A percentile compares a stretch with the other conserved stretches of the same genome.
These are phyloP conservation scores for Mesocentrotus franciscanus DNA, from an alignment of 53 echinoderm and acorn worm genomes.

Conservation along the genomic window DNA sequence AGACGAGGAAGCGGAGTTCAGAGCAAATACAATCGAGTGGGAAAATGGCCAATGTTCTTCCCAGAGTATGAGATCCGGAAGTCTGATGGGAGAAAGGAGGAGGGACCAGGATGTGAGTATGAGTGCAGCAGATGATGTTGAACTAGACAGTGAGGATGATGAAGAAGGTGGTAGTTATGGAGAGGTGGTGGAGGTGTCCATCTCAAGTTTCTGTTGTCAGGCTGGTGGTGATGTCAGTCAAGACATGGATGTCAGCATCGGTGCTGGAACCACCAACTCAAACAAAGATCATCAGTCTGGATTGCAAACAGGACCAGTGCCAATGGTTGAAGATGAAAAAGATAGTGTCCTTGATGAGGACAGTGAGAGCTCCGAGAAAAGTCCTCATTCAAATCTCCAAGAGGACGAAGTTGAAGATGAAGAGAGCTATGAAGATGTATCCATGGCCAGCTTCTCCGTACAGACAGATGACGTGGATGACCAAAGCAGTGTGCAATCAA, in stretches of 20 bases:
- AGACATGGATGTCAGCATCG: constrained; percentile 24
- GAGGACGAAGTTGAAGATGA: constrained; percentile 19
- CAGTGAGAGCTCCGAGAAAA: not conserved
- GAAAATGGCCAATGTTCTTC: constrained; percentile 16
- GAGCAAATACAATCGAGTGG: constrained; percentile 40
- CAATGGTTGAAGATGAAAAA: not conserved
- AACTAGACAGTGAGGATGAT: constrained; percentile 48
- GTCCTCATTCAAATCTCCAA: not conserved
- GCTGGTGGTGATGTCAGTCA: constrained; percentile 38
- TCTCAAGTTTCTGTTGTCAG: constrained; percentile 61
- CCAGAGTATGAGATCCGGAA: not conserved
- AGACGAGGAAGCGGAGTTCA: not conserved
- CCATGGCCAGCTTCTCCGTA: constrained; percentile 66
- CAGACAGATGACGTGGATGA: constrained; percentile 34
- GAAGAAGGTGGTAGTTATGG: constrained; percentile 51
- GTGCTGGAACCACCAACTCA: not conserved
- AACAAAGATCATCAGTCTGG: not conserved
- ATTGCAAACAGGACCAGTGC: not conserved
- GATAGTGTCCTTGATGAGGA: constrained; percentile 5
- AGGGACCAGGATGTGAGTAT: constrained; percentile 9
- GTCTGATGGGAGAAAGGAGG: not conserved
- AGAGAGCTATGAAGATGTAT: constrained; percentile 58
- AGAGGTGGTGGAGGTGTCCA: constrained; percentile 59
- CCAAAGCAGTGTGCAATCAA: not conserved
- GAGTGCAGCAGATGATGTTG: constrained; percentile 39